Conservation (phyloP, 2,113 vertebrate genomes). For the Dicentrarchus labrax region DNA sequence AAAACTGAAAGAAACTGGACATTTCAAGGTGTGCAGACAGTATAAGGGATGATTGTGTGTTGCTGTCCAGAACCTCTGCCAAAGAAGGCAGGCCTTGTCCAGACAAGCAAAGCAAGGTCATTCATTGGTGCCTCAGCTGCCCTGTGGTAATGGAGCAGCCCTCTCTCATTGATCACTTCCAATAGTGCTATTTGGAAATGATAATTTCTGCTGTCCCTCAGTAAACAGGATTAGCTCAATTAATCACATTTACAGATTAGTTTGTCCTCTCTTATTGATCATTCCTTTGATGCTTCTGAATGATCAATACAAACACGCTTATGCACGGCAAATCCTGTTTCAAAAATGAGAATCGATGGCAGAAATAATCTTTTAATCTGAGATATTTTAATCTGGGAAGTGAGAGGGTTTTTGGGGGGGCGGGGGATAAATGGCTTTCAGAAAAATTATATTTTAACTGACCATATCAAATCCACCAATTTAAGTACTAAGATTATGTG, state of each 20-base stretch:
- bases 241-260: slow-evolving; percentile 94
- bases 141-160: slow-evolving; percentile 54
- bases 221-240: slow-evolving; percentile 92
- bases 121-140: slow-evolving; percentile 41
- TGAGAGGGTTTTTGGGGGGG: slow-evolving; percentile 29
- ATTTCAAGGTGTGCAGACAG: background rate
- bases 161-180: slow-evolving; percentile 76
- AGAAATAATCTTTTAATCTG: slow-evolving; percentile 78
- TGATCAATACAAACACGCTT: slow-evolving; percentile 94
- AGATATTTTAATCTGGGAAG: slow-evolving; percentile 60
- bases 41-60: slow-evolving; percentile 2
- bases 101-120: slow-evolving; percentile 47
- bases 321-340: slow-evolving; percentile 90
- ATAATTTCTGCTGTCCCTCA: slow-evolving; percentile 83
- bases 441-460: slow-evolving; percentile 24
- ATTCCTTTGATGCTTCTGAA: slow-evolving; percentile 71
- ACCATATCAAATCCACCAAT: background rate
- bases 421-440: slow-evolving; percentile 52
- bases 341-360: slow-evolving; percentile 83
- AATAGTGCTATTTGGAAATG: slow-evolving; percentile 81
- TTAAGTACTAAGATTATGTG: slow-evolving; percentile 9
- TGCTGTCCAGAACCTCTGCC: background rate
- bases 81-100: background rate
- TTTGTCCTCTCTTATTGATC: slow-evolving; percentile 88
- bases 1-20: background rate